Evolutionary conservation across 2,797 vertebrate genomes (phyloP), one percentile per base, ranked within the genome.

Genomic region (Molossus molossus): DNA sequence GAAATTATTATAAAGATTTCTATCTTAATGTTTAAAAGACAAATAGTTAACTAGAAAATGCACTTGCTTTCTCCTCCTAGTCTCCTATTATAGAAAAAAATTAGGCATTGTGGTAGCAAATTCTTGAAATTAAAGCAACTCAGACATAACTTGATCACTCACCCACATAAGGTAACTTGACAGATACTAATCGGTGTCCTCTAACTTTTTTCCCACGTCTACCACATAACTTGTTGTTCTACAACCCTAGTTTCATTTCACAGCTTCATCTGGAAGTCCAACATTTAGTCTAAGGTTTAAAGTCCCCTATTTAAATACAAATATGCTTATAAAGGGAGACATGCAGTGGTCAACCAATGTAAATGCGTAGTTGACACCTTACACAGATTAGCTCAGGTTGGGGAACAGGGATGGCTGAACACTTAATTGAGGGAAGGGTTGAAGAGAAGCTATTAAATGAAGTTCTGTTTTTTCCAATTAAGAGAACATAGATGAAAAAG

Each of bases 41-140:
- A 88, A 88, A 75, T 23, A 40, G 20, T 85, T 85, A 94, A 65
- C 64, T 86, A 90, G 76, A 86, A 90, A 90, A 53, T 87, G 64
- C 75, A 64, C 60, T 88, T 87, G 50, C 6, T 70, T 90, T 62
- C 60, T 91, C 12, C n/a, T 86, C 9, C 76, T 57, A 33, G 27
- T 87, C 48, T 96, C 21, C n/a, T 83, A 4, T n/a, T 40, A 55
- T 25, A 64, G 27, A 75, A 87, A 87, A 85, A 75, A 81, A 95
- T 65, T 40, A 95, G 27, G 0, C 60, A 86, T 62, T 83, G 9
- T 13, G 64, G 21, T 67, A 93, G 37, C 50, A 79, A 89, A 93
- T 91, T 91, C 25, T 89, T 86, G 64, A 93, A 27, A 77, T 87
- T 62, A 88, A 81, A 91, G 40, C 33, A 85, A 82, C 29, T 95